phyloP scores from a whole-genome alignment of 2,797 vertebrate genomes.

The Echiichthys vipera region DNA sequence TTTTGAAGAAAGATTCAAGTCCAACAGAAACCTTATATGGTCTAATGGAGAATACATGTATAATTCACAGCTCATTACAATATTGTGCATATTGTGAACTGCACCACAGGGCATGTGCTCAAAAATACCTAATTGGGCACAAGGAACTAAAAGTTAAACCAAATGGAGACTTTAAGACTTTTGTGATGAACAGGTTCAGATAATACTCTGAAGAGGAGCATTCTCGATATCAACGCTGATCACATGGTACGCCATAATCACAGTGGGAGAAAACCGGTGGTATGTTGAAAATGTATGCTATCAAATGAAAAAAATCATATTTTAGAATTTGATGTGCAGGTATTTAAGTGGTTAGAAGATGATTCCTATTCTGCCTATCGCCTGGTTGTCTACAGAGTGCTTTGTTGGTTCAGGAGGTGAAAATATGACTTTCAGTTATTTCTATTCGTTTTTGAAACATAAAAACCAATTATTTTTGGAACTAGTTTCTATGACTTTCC shows the following conservation, averaged over 20 bases:
- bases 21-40: background rate
- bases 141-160: slow-evolving; percentile 1
- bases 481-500: background rate
- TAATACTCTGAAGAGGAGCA: background rate
- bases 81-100: background rate
- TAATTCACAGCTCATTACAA: background rate
- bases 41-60: background rate
- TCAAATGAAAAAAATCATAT: background rate
- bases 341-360: background rate
- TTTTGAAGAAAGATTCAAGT: background rate
- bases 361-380: background rate
- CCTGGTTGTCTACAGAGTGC: background rate
- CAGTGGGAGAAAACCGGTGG: background rate
- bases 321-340: background rate
- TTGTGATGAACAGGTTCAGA: background rate
- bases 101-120: background rate
- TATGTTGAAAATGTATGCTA: background rate
- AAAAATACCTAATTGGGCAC: background rate
- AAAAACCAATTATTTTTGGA: background rate
- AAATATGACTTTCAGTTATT: background rate
- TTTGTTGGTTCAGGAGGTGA: background rate
- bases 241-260: background rate
- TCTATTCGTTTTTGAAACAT: background rate
- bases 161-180: slow-evolving; percentile 5
- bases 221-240: background rate